Base-by-base conservation (phyloP, 2,888 invertebrate genomes). In the Caenorhabditis afra region DNA sequence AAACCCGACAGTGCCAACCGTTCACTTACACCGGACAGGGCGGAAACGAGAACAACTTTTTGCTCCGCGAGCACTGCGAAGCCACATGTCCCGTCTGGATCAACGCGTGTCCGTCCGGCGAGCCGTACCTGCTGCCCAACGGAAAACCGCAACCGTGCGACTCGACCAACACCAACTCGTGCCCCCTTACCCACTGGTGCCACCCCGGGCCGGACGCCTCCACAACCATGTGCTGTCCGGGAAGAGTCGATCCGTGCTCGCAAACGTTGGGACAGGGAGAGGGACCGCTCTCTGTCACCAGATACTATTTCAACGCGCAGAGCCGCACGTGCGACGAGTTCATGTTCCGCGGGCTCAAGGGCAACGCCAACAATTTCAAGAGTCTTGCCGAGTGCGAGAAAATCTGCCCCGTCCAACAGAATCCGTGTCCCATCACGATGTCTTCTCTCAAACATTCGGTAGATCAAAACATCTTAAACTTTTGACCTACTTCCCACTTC, bases 41-140 rank as follows among this genome's bases (percentile, higher is more conserved):
- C 14, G 89, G 89, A 29, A 89, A 89, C 58, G 86, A 86, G 81
- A 89, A 89, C 80, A 89, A 89, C 65, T 89, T 90, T 75, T 53
- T 84, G 11, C 70, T 86, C 11, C 79, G 84, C 23, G 86, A 87
- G 57, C 87, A 87, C 64, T 88, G 88, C 62, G 87, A 87, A 55
- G 76, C 83, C 10, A 81, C 85, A 0, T 88, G 88, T 71, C 87
- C 88, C 0, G 86, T 86, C 1, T 88, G 83, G 84, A 78, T 81
- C 14, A 88, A 89, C 50, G 87, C 87, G 7, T 89, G 89, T 52
- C 83, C 87, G 1, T 55, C 58, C 16, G 89, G 89, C 12, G 85
- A 87, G 18, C 89, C 89, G 1, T 79, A 82, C 53, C 81, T 84
- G 11, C 58, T 83, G 18, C 79, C 81, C 11, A 83, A 83, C 37